phyloP scores from a whole-genome alignment of 2,888 invertebrate species.

The Morpho achilles region DNA sequence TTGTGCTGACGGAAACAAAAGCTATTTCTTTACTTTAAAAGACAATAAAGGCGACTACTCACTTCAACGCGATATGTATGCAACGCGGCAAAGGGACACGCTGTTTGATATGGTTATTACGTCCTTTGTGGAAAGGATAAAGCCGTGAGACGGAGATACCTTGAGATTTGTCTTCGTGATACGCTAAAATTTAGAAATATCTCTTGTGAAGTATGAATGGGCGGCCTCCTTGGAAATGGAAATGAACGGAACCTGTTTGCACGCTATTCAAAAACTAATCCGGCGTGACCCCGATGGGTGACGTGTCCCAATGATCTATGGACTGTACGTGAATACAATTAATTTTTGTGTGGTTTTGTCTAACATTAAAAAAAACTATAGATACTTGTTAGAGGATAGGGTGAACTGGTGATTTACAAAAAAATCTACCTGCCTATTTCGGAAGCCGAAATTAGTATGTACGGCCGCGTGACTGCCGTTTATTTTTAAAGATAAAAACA shows the following conservation, averaged over 20 bases:
- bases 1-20: constrained; percentile 65
- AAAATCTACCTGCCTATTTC: constrained; percentile 15
- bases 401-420: constrained; percentile 17
- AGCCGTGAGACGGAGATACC: constrained; percentile 50
- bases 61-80: constrained; percentile 66
- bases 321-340: constrained; percentile 22
- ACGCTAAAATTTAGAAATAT: constrained; percentile 67
- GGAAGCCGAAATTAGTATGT: constrained; percentile 11
- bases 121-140: constrained; percentile 71
- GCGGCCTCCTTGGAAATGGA: constrained; percentile 67
- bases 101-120: constrained; percentile 79
- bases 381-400: constrained; percentile 15
- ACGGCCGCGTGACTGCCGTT: constrained; percentile 7
- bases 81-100: constrained; percentile 70
- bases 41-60: constrained; percentile 55
- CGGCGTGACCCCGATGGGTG: constrained; percentile 57
- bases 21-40: constrained; percentile 70
- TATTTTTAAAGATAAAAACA: background rate
- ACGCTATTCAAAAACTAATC: constrained; percentile 51
- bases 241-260: constrained; percentile 62
- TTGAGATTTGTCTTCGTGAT: constrained; percentile 64
- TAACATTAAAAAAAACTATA: constrained; percentile 19
- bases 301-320: constrained; percentile 39
- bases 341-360: constrained; percentile 42
- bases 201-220: constrained; percentile 40